phyloP scores from a whole-genome alignment of 2,888 invertebrate genomes.

The Catonia carolina region DNA sequence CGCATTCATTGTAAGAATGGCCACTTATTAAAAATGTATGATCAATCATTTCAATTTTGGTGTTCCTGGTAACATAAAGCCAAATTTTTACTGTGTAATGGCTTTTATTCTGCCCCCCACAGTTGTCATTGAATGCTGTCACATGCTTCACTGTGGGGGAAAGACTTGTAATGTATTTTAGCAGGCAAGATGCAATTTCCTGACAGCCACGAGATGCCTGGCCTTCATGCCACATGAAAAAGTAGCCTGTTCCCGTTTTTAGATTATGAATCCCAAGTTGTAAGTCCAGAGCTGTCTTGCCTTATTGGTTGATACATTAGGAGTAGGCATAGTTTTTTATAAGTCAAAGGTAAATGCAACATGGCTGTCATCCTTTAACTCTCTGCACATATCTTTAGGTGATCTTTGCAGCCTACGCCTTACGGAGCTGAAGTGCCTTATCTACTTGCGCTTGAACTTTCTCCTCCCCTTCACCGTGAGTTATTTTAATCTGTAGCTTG shows the following conservation, averaged over 20 bases:
- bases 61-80: background rate
- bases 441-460: too few relatives aligned
- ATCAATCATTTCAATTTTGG: too few relatives aligned
- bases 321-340: constrained; percentile 14
- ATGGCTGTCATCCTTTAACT: background rate
- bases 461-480: too few relatives aligned
- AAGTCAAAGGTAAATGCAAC: constrained; percentile 9
- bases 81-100: constrained; percentile 7
- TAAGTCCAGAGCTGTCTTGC: constrained; percentile 2
- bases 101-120: constrained; percentile 10
- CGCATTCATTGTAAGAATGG: too few relatives aligned
- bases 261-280: constrained; percentile 3
- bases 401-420: constrained; percentile 8
- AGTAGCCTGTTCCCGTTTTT: background rate
- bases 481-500: too few relatives aligned
- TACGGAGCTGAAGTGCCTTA: constrained; percentile 10
- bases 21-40: too few relatives aligned
- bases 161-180: background rate
- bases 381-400: background rate
- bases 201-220: constrained; percentile 1
- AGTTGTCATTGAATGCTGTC: background rate
- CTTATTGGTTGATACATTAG: constrained; percentile 8
- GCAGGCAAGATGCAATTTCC: too few relatives aligned
- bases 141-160: background rate
- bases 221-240: constrained; percentile 15